Evolutionary conservation across 2,888 invertebrate genomes (phyloP).

Genomic region (Caenorhabditis drosophilae): DNA sequence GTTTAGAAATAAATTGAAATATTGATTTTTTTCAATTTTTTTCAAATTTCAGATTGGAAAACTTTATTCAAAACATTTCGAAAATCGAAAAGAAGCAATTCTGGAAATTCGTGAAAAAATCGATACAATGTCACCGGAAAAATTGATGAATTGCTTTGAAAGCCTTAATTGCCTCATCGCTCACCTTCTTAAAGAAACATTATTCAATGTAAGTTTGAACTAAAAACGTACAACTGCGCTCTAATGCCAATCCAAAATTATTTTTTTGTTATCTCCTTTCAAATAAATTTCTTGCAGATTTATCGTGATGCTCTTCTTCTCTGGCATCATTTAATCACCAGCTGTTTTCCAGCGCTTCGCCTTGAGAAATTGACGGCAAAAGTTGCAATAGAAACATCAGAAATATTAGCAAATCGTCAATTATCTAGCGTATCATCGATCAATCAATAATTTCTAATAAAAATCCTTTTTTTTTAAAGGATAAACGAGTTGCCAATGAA

Average conservation of each 20-base stretch:
- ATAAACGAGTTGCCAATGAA: slow-evolving; percentile 21
- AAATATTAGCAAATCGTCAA: slow-evolving; percentile 16
- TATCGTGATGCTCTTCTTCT: slow-evolving; percentile 25
- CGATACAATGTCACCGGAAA: slow-evolving; percentile 10
- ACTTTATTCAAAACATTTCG: slow-evolving; percentile 38
- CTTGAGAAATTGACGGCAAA: slow-evolving; percentile 15
- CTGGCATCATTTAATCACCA: slow-evolving; percentile 28
- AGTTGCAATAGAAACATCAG: slow-evolving; percentile 20
- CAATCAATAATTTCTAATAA: background rate
- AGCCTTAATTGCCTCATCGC: slow-evolving; percentile 32
- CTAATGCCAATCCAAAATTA: too few relatives aligned
- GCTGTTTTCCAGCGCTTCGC: slow-evolving; percentile 5
- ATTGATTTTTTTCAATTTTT: too few relatives aligned
- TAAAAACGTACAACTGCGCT: too few relatives aligned
- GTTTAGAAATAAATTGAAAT: too few relatives aligned
- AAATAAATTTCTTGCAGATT: slow-evolving; percentile 13
- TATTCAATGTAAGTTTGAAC: slow-evolving; percentile 13
- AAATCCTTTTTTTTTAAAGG: slow-evolving; percentile 12
- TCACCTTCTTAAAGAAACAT: slow-evolving; percentile 38
- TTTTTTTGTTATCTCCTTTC: too few relatives aligned
- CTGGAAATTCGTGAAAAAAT: slow-evolving; percentile 21
- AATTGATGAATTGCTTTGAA: slow-evolving; percentile 19
- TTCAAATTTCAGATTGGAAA: slow-evolving; percentile 19
- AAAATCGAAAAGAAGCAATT: slow-evolving; percentile 38
- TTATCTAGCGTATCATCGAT: slow-evolving; percentile 11